These are phyloP conservation scores for Melanerpes aurifrons DNA, from an alignment of 2,113 vertebrate genomes.

Conservation along the genomic window DNA sequence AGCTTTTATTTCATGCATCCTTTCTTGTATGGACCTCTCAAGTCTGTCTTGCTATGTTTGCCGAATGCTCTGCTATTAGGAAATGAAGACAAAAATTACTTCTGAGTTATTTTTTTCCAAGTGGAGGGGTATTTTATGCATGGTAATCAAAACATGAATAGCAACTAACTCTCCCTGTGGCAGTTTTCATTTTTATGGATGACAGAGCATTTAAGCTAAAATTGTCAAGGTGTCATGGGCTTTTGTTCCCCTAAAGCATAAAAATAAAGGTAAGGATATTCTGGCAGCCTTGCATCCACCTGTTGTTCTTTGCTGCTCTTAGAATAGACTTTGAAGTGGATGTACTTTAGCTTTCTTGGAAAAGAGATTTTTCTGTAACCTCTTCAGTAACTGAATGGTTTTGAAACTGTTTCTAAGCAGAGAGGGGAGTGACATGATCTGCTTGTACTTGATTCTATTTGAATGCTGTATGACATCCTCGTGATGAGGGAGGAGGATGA, in stretches of 20 bases:
- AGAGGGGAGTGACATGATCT: background rate
- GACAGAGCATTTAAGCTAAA: background rate
- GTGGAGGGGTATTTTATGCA: background rate
- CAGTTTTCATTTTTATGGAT: background rate
- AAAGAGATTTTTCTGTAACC: background rate
- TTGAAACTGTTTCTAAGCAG: background rate
- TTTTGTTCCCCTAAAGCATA: background rate
- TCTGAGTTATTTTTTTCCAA: background rate
- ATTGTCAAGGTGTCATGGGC: background rate
- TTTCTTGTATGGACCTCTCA: background rate
- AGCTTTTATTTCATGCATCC: background rate
- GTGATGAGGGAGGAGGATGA: conserved; percentile 1
- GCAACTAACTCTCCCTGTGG: background rate
- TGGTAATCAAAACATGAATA: background rate
- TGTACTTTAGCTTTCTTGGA: background rate
- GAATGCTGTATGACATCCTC: conserved; percentile 14
- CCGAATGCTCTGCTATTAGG: background rate
- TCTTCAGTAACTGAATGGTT: conserved; percentile 10
- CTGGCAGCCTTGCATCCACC: conserved; percentile 3
- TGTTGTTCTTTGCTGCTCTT: conserved; percentile 12
- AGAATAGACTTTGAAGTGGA: conserved; percentile 11
- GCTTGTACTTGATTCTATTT: background rate
- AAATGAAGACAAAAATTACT: background rate
- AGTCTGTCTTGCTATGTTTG: background rate
- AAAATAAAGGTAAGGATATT: background rate